These are phyloP conservation scores for Gonocerus acuteangulatus DNA, from an alignment of 2,888 invertebrate genomes.

Conservation along the genomic window DNA sequence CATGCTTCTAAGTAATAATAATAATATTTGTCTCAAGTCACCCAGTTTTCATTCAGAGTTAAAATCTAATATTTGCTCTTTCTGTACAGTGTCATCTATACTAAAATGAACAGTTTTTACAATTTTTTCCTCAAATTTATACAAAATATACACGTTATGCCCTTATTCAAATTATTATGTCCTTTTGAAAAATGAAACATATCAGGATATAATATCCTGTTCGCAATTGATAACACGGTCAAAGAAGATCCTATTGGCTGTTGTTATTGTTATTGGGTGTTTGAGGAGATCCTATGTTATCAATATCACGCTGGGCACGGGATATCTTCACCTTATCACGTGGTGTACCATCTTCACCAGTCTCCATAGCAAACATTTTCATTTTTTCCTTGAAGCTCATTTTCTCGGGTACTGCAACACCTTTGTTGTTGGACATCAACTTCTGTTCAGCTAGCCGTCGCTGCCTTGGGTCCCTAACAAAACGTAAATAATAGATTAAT, in stretches of 20 bases:
- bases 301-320: conserved; percentile 88
- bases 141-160: conserved; percentile 11
- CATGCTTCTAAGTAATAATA: neutral
- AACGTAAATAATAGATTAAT: conserved; percentile 6
- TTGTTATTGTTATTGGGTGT: conserved; percentile 39
- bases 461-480: conserved; percentile 75
- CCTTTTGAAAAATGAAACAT: too few species aligned
- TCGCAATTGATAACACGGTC: too few species aligned
- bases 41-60: conserved; percentile 20
- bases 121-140: conserved; percentile 2
- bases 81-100: conserved; percentile 14
- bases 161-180: too few species aligned
- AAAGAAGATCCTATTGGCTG: too few species aligned
- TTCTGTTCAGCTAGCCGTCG: conserved; percentile 75
- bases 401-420: conserved; percentile 58
- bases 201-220: too few species aligned
- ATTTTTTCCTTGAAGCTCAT: conserved; percentile 97
- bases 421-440: conserved; percentile 47
- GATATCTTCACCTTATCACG: conserved; percentile 94
- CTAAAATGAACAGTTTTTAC: conserved; percentile 4
- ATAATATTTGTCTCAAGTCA: conserved; percentile 28
- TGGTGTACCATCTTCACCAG: conserved; percentile 86
- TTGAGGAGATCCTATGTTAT: conserved; percentile 53
- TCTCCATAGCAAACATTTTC: conserved; percentile 98
- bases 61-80: conserved; percentile 16